Evolutionary conservation across 2,888 invertebrate species (phyloP).

Genomic region (Drosophila fungiperda): DNA sequence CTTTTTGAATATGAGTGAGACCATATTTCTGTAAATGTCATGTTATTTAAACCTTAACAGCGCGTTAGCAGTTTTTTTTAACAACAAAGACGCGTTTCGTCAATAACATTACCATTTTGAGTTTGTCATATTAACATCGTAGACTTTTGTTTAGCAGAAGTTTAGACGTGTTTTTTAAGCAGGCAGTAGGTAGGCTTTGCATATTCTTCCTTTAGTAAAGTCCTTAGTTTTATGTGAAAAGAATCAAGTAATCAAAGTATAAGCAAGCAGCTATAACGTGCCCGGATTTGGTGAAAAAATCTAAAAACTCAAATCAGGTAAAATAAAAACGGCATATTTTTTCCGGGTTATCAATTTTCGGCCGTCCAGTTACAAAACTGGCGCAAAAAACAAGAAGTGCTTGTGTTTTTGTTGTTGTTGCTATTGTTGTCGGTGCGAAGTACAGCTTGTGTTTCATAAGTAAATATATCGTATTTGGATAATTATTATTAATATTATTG

Average conservation of each 20-base stretch:
- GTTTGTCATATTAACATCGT: constrained; percentile 26
- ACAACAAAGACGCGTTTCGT: constrained; percentile 8
- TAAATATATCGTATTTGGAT: not conserved
- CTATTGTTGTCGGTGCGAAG: constrained; percentile 11
- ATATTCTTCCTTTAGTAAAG: constrained; percentile 49
- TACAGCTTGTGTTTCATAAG: not conserved
- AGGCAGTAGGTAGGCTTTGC: constrained; percentile 43
- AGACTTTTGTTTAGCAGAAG: constrained; percentile 43
- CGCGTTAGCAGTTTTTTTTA: constrained; percentile 11
- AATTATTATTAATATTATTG: constrained; percentile 8
- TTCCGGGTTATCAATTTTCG: constrained; percentile 18
- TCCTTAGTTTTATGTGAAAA: constrained; percentile 47
- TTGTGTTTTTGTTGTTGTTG: constrained; percentile 12
- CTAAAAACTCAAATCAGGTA: constrained; percentile 35
- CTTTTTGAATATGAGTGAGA: constrained; percentile 10
- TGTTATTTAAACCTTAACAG: constrained; percentile 1
- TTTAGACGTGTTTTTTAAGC: constrained; percentile 51
- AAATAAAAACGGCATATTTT: constrained; percentile 20
- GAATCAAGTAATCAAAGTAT: constrained; percentile 18
- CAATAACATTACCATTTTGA: constrained; percentile 49
- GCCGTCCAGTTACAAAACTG: constrained; percentile 49
- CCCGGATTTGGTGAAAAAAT: not conserved
- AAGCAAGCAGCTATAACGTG: constrained; percentile 6
- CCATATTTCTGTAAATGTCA: constrained; percentile 8
- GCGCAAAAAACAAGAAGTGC: constrained; percentile 22